Percentiles rank a stretch among this genome's conserved stretches.
These are phyloP conservation scores for Camponotus vicinus DNA, from an alignment of 1,140 invertebrate species.

Conservation along the genomic window DNA sequence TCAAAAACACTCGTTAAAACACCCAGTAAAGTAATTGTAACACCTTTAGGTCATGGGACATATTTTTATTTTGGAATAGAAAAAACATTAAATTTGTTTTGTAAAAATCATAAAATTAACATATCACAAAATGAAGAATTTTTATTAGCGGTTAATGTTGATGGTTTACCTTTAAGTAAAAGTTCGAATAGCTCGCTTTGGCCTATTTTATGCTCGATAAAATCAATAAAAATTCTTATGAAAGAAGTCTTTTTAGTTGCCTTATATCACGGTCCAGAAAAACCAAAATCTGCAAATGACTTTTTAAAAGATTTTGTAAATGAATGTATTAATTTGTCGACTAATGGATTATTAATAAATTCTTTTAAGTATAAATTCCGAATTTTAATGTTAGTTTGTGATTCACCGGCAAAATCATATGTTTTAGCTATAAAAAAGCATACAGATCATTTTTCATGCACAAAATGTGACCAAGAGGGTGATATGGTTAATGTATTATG, in stretches of 20 bases:
- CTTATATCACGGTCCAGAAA: conserved; percentile 9
- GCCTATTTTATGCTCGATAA: background rate
- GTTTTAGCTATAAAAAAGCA: too few relatives aligned
- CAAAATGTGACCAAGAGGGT: too few relatives aligned
- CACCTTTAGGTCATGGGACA: background rate
- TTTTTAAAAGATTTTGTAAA: conserved; percentile 20
- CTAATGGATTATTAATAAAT: too few relatives aligned
- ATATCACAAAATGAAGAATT: background rate
- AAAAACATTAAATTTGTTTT: conserved; percentile 4
- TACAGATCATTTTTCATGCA: too few relatives aligned
- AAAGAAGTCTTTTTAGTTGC: conserved; percentile 21
- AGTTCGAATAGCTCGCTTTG: too few relatives aligned
- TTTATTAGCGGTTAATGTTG: conserved; percentile 26
- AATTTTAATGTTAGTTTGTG: too few relatives aligned
- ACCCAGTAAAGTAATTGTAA: background rate
- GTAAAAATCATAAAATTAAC: background rate
- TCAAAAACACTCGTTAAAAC: background rate
- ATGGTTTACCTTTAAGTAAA: background rate
- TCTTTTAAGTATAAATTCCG: too few relatives aligned
- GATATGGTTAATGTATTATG: background rate
- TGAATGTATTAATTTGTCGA: too few relatives aligned
- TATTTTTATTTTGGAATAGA: conserved; percentile 24
- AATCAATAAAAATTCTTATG: conserved; percentile 1
- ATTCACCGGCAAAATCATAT: too few relatives aligned
- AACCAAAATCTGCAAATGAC: background rate